These are phyloP conservation scores for Melozone crissalis DNA, from an alignment of 2,113 vertebrate species.

Conservation along the genomic window DNA sequence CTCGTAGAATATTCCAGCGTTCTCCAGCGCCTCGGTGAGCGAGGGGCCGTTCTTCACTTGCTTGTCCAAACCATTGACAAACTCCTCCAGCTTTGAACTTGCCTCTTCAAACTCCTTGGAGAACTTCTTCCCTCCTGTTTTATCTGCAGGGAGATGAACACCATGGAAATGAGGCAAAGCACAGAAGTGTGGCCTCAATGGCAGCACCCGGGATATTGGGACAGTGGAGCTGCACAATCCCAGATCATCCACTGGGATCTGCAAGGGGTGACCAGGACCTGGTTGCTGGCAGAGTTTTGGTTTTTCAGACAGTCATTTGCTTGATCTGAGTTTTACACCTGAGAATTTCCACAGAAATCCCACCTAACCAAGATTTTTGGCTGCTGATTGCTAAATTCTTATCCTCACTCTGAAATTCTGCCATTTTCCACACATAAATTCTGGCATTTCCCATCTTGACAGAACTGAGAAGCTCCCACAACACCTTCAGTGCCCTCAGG, in stretches of 20 bases:
- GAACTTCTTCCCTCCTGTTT: constrained; percentile 95
- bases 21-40: constrained; percentile 89
- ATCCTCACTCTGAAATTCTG: not conserved
- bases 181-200: fast-evolving
- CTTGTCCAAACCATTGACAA: constrained; percentile 90
- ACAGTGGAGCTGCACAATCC: not conserved
- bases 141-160: constrained; percentile 76
- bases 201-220: fast-evolving
- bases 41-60: constrained; percentile 87
- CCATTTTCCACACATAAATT: not conserved
- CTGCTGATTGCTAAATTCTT: not conserved
- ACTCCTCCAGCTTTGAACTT: constrained; percentile 92
- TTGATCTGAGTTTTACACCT: not conserved
- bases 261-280: not conserved
- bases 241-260: not conserved
- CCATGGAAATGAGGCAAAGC: not conserved
- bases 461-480: not conserved
- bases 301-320: not conserved
- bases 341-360: not conserved
- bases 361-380: not conserved
- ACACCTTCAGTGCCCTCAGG: fast-evolving
- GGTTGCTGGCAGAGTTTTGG: not conserved
- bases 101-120: constrained; percentile 97
- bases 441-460: not conserved
- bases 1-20: constrained; percentile 96